Base-by-base conservation (phyloP, 1,140 invertebrate genomes). In the Aphaenogaster floridana region DNA sequence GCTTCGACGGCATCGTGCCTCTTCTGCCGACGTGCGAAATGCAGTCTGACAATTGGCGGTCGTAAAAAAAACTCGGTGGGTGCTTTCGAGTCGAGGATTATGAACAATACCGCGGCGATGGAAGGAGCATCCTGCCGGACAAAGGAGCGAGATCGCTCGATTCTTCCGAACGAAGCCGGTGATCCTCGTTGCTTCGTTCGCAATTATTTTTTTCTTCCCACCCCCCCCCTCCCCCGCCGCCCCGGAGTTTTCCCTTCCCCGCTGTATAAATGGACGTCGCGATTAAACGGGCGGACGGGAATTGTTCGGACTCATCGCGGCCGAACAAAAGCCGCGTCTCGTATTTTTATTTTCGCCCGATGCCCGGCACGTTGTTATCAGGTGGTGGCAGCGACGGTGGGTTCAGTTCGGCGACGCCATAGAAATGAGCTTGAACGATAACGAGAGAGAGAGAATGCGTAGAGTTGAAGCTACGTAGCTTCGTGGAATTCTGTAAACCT, bases 171-270 rank as follows among this genome's bases (percentile, higher is more conserved):
- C 59, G 48, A 69, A 64, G 39, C 45, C 63, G 54, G 64, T 59
- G 74, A 88, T 89, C 88, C 39, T 39, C 54, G 86, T 39, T 66
- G 72, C 72, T 79, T 88, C 80, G 80, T 61, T 79, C 81, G 81
- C 87, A 79, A 89, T 89, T 89, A 89, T 89, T 89, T 89, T 66
- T 21, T 74, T 45, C 15, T 13, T 54, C n/a, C 17, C 21, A 21
- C 21, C 2, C 48, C 7, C 15, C 6, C 48, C 3, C 34, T n/a
- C 4, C 3, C 36, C 17, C n/a, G 6, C 28, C 3, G 34, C 7
- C 15, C n/a, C 39, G n/a, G 17, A 5, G n/a, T 28, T 34, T 11
- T 17, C 48, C 21, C 36, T 7, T 52, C 42, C 42, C 36, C 11
- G 59, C 63, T 36, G 71, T 79, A 54, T 86, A 86, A 89, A 89